Percentiles rank a stretch among this genome's conserved stretches.
Conservation (phyloP, 2,797 vertebrate genomes). For the Psittacula echo region DNA sequence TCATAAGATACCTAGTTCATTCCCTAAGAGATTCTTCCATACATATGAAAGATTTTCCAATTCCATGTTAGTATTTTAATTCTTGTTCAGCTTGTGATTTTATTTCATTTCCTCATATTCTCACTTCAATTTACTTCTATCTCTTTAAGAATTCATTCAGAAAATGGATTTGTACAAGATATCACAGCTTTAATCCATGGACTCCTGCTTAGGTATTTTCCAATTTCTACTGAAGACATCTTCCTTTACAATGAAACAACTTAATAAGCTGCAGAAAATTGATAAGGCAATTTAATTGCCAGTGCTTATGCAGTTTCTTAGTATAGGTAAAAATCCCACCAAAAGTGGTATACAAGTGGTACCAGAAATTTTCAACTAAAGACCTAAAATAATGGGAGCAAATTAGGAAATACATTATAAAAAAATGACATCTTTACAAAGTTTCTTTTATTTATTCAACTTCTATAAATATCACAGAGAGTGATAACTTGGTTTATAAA, state of each 20-base stretch:
- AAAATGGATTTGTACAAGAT: background rate
- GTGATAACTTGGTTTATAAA: slow-evolving; percentile 49
- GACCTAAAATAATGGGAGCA: slow-evolving; percentile 48
- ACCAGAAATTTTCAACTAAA: slow-evolving; percentile 55
- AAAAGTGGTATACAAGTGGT: slow-evolving; percentile 36
- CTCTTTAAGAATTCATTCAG: slow-evolving; percentile 17
- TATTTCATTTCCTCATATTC: background rate
- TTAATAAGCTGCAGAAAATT: slow-evolving; percentile 73
- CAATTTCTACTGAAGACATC: slow-evolving; percentile 57
- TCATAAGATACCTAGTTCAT: background rate
- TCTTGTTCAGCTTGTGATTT: background rate
- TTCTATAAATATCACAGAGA: slow-evolving; percentile 15
- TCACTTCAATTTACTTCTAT: background rate
- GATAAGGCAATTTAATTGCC: slow-evolving; percentile 76
- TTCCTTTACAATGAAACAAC: slow-evolving; percentile 63
- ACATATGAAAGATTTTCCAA: background rate
- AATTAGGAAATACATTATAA: slow-evolving; percentile 7
- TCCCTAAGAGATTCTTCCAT: background rate
- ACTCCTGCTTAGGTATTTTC: slow-evolving; percentile 24
- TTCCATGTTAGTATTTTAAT: background rate
- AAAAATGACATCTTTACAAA: background rate
- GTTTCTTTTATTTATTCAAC: slow-evolving; percentile 11
- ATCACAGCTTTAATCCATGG: background rate
- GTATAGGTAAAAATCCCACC: slow-evolving; percentile 48
- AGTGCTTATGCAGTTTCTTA: slow-evolving; percentile 51